Evolutionary conservation across 2,113 vertebrate species (phyloP).

Genomic region (Eolophus roseicapilla): DNA sequence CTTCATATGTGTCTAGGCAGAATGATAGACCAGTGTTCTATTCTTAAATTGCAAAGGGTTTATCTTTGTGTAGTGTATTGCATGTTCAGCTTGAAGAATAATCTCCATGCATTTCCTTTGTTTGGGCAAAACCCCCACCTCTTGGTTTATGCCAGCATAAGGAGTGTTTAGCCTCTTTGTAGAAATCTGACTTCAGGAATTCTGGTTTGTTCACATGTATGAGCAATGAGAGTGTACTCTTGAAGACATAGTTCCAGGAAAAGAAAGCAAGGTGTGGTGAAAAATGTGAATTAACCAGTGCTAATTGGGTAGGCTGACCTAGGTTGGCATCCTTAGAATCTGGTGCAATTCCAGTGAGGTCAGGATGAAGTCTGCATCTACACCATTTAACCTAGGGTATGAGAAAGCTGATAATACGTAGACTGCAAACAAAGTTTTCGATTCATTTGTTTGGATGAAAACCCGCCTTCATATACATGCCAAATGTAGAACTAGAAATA

Average conservation of each 20-base stretch:
- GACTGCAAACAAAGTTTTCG: background rate
- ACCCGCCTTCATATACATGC: background rate
- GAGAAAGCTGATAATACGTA: background rate
- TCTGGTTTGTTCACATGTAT: background rate
- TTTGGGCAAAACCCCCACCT: background rate
- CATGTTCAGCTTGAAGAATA: background rate
- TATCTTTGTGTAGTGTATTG: background rate
- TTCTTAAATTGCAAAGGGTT: background rate
- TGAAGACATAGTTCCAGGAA: background rate
- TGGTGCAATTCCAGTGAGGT: background rate
- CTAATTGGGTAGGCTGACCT: background rate
- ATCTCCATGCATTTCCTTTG: background rate
- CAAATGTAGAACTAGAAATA: background rate
- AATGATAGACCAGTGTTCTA: background rate
- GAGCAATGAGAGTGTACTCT: background rate
- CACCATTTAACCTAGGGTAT: background rate
- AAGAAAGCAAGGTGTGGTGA: background rate
- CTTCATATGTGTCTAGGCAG: background rate
- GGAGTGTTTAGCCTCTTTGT: background rate
- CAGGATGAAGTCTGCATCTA: background rate
- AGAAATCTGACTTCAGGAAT: background rate
- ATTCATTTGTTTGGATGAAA: background rate
- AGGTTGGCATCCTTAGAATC: background rate
- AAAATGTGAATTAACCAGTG: background rate
- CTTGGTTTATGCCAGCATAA: background rate